Evolutionary conservation across 2,797 vertebrate genomes (phyloP).

Genomic region (Sebastes trivittatus): DNA sequence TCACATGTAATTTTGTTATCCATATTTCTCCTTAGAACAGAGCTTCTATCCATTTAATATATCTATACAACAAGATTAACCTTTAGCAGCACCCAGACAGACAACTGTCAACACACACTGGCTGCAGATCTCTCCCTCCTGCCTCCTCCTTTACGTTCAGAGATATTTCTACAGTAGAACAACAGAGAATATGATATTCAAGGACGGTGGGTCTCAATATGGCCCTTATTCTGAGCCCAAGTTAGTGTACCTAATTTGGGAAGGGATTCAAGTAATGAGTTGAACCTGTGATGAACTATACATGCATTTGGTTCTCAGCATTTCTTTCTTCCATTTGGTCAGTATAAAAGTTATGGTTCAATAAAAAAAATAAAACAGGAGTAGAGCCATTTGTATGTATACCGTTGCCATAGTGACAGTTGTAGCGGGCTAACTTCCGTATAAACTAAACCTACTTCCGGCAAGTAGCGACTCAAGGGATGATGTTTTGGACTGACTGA

Average conservation of each 20-base stretch:
- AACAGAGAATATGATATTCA: neutral
- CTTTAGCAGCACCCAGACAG: constrained; percentile 53
- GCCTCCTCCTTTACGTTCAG: neutral
- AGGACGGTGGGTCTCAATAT: neutral
- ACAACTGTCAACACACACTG: constrained; percentile 45
- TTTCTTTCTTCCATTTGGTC: neutral
- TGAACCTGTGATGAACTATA: neutral
- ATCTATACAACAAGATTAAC: constrained; percentile 55
- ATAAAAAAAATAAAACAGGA: neutral
- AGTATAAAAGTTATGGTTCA: neutral
- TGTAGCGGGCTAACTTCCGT: neutral
- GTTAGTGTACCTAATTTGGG: neutral
- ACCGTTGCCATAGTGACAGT: neutral
- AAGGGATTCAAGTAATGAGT: neutral
- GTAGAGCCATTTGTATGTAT: neutral
- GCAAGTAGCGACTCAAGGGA: neutral
- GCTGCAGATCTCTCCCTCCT: neutral
- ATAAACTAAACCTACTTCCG: neutral
- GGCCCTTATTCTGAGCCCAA: neutral
- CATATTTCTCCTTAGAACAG: constrained; percentile 39
- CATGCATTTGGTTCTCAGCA: neutral
- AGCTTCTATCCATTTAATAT: constrained; percentile 52
- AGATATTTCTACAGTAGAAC: neutral
- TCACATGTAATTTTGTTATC: constrained; percentile 44
- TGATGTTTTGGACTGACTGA: neutral